Percentiles rank a stretch among this genome's conserved stretches.
Evolutionary conservation across 2,888 invertebrate species (phyloP).

Genomic region (Spicauda simplicius): DNA sequence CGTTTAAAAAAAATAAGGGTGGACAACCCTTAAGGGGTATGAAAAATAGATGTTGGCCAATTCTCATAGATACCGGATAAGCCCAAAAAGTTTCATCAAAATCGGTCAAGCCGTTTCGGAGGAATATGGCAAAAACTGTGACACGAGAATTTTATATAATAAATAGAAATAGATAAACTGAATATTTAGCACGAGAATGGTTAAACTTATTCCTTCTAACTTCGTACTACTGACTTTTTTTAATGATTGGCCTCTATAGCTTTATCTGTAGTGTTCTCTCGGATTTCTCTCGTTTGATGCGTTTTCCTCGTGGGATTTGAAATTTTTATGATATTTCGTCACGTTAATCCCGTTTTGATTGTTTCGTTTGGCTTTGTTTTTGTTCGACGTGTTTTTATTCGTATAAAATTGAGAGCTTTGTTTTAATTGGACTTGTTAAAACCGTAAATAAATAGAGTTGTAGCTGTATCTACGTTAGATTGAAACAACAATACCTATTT

Average conservation of each 20-base stretch:
- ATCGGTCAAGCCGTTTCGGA: too few species aligned
- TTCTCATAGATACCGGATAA: too few species aligned
- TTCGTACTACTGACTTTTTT: background rate
- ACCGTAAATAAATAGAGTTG: background rate
- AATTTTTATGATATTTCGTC: constrained; percentile 17
- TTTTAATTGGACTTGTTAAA: background rate
- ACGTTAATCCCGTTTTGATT: constrained; percentile 21
- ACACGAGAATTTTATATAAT: too few species aligned
- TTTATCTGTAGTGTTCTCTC: background rate
- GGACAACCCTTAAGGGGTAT: too few species aligned
- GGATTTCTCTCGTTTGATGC: constrained; percentile 9
- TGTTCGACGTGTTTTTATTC: constrained; percentile 4
- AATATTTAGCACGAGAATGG: background rate
- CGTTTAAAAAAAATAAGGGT: too few species aligned
- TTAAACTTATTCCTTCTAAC: background rate
- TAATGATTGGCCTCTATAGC: background rate
- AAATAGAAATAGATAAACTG: too few species aligned
- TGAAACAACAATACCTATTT: background rate
- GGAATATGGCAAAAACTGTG: too few species aligned
- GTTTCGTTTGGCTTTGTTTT: constrained; percentile 13
- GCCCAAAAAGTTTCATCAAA: too few species aligned
- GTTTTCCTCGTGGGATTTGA: constrained; percentile 2
- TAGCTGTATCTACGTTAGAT: background rate
- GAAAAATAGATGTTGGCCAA: too few species aligned
- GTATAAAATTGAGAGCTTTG: background rate